Evolutionary conservation across 2,888 invertebrate genomes (phyloP).

Genomic region (Ferdinandea cuprea): DNA sequence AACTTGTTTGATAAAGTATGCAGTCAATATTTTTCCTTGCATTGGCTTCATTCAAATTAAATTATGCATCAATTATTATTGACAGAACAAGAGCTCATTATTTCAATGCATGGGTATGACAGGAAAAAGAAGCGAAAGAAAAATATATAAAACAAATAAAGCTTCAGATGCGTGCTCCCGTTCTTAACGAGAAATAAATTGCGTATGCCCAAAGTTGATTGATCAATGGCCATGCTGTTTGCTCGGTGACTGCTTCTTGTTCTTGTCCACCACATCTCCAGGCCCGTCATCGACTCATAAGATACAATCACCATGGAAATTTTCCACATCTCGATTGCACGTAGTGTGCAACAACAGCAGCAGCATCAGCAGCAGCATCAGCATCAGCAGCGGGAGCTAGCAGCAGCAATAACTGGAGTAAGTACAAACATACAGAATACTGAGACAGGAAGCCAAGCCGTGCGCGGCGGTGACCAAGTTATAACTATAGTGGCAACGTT

Average conservation of each 20-base stretch:
- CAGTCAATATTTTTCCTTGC: slow-evolving; percentile 8
- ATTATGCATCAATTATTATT: slow-evolving; percentile 75
- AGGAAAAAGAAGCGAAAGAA: slow-evolving; percentile 1
- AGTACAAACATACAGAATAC: slow-evolving; percentile 29
- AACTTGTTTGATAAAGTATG: not conserved
- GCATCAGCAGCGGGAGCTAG: slow-evolving; percentile 34
- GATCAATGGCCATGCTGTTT: slow-evolving; percentile 73
- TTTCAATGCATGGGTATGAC: slow-evolving; percentile 55
- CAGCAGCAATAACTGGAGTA: slow-evolving; percentile 57
- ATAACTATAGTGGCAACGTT: slow-evolving; percentile 64
- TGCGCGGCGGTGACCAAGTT: slow-evolving; percentile 53
- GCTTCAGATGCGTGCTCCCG: slow-evolving; percentile 72
- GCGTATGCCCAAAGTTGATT: slow-evolving; percentile 75
- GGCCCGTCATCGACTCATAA: slow-evolving; percentile 70
- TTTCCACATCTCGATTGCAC: slow-evolving; percentile 66
- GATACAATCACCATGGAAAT: slow-evolving; percentile 73
- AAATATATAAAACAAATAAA: slow-evolving; percentile 16
- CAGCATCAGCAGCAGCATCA: slow-evolving; percentile 13
- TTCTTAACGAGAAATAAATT: slow-evolving; percentile 74
- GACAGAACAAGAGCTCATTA: slow-evolving; percentile 75
- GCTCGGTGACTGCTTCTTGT: slow-evolving; percentile 71
- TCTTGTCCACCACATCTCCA: slow-evolving; percentile 66
- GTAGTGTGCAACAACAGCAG: not conserved
- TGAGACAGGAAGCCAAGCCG: slow-evolving; percentile 48
- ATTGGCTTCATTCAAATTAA: slow-evolving; percentile 72